Percentiles rank a stretch among this genome's conserved stretches.
These are phyloP conservation scores for Speoplatyrhinus poulsoni DNA, from an alignment of 2,113 vertebrate species.

Conservation along the genomic window DNA sequence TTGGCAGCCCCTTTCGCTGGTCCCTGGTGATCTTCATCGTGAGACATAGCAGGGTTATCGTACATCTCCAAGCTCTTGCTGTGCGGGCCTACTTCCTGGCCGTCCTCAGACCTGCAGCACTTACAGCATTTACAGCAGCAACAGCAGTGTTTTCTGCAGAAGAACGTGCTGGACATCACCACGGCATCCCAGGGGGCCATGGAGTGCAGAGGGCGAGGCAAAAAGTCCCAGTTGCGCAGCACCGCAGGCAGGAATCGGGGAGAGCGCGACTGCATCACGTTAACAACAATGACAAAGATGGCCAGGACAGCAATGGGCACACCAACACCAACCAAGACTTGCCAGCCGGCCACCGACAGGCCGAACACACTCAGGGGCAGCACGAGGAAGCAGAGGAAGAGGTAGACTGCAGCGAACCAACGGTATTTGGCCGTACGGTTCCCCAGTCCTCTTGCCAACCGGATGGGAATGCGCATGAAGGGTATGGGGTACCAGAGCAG, in stretches of 20 bases:
- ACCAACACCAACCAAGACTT: conserved; percentile 84
- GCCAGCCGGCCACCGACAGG: conserved; percentile 91
- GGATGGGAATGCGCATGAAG: conserved; percentile 86
- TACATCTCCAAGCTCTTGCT: conserved; percentile 77
- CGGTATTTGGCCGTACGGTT: conserved; percentile 86
- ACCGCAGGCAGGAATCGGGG: conserved; percentile 72
- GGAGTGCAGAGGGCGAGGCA: conserved; percentile 88
- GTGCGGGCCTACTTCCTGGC: conserved; percentile 24
- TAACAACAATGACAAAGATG: conserved; percentile 76
- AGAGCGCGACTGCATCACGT: conserved; percentile 81
- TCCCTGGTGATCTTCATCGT: conserved; percentile 36
- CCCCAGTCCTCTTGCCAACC: conserved; percentile 84
- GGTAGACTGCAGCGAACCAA: conserved; percentile 92
- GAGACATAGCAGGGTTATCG: conserved; percentile 76
- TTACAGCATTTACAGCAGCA: conserved; percentile 77
- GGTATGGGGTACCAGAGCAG: conserved; percentile 92
- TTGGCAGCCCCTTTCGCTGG: background rate
- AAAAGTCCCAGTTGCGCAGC: conserved; percentile 85
- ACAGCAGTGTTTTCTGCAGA: conserved; percentile 78
- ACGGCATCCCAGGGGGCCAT: conserved; percentile 85
- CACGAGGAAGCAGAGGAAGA: conserved; percentile 85
- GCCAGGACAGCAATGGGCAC: conserved; percentile 74
- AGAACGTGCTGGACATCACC: conserved; percentile 56
- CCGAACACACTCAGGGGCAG: conserved; percentile 83
- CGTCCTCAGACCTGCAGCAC: conserved; percentile 38